Percentiles rank a stretch among this genome's conserved stretches.
Evolutionary conservation across 2,113 vertebrate species (phyloP).

Genomic region (Misgurnus anguillicaudatus): DNA sequence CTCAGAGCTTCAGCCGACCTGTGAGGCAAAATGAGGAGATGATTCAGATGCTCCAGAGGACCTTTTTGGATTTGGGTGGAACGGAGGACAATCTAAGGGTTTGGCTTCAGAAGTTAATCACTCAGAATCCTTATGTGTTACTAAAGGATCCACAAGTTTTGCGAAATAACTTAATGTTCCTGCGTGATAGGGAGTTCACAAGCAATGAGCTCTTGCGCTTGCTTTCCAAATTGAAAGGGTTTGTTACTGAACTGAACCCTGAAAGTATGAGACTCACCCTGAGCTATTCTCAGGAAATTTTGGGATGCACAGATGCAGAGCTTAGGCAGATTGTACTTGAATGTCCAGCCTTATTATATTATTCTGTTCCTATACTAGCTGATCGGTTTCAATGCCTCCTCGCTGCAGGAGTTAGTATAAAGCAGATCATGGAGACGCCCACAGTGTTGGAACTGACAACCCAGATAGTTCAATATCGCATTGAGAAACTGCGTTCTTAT

Average conservation of each 20-base stretch:
- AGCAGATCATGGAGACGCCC: conserved; percentile 81
- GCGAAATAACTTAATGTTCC: conserved; percentile 80
- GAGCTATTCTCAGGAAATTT: conserved; percentile 74
- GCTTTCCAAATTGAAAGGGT: conserved; percentile 87
- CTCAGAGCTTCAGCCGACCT: conserved; percentile 82
- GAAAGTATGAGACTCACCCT: conserved; percentile 77
- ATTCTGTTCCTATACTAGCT: conserved; percentile 77
- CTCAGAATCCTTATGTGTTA: conserved; percentile 90
- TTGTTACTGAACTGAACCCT: conserved; percentile 84
- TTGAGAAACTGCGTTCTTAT: conserved; percentile 77
- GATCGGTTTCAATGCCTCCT: conserved; percentile 80
- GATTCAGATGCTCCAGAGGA: conserved; percentile 77
- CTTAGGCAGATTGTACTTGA: conserved; percentile 79
- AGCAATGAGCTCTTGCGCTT: conserved; percentile 82
- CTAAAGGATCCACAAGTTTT: conserved; percentile 76
- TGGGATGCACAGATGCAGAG: conserved; percentile 80
- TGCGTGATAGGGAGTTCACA: conserved; percentile 79
- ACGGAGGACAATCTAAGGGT: conserved; percentile 82
- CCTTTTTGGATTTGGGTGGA: conserved; percentile 83
- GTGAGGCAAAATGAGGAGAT: conserved; percentile 79
- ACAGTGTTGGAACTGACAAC: conserved; percentile 86
- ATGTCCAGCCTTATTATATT: conserved; percentile 87
- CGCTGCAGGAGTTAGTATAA: conserved; percentile 78
- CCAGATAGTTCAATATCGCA: conserved; percentile 84
- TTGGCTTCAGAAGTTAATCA: conserved; percentile 92